A percentile compares a stretch with the other conserved stretches of the same genome.
These are phyloP conservation scores for Marmota monax DNA, from an alignment of 2,113 vertebrate genomes.

Conservation along the genomic window DNA sequence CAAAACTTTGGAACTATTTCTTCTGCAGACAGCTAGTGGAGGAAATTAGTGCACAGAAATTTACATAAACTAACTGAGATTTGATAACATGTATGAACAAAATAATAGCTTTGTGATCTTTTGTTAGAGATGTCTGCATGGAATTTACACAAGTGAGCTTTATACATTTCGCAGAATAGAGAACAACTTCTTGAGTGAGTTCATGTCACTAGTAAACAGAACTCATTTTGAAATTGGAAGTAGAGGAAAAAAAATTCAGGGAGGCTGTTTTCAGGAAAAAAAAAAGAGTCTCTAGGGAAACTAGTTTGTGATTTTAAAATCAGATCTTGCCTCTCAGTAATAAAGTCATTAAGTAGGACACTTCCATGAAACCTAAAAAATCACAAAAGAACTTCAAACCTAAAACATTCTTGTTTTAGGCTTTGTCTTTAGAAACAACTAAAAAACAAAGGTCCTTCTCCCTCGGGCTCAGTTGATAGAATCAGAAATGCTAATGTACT, in stretches of 20 bases:
- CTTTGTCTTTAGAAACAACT: slow-evolving; percentile 53
- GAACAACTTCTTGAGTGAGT: not conserved
- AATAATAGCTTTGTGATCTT: not conserved
- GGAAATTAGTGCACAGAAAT: not conserved
- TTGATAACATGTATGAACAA: not conserved
- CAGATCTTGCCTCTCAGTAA: slow-evolving; percentile 48
- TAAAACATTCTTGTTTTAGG: not conserved
- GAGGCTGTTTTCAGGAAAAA: not conserved
- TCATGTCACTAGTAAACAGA: not conserved
- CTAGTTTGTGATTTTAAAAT: slow-evolving; percentile 37
- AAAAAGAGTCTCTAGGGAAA: slow-evolving; percentile 23
- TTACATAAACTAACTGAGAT: not conserved
- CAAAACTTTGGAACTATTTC: not conserved
- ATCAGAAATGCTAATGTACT: not conserved
- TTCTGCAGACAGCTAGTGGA: not conserved
- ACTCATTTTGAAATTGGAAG: slow-evolving; percentile 15
- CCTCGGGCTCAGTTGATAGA: slow-evolving; percentile 42
- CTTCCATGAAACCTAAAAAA: slow-evolving; percentile 34
- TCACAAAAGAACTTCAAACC: not conserved
- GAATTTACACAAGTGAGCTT: slow-evolving; percentile 19
- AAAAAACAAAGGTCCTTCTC: slow-evolving; percentile 19
- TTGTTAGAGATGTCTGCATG: not conserved
- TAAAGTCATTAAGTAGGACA: slow-evolving; percentile 40
- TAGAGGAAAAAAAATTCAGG: not conserved
- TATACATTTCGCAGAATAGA: not conserved